Evolutionary conservation across 2,888 invertebrate species (phyloP).

Genomic region (Tetheella fluctuosa): DNA sequence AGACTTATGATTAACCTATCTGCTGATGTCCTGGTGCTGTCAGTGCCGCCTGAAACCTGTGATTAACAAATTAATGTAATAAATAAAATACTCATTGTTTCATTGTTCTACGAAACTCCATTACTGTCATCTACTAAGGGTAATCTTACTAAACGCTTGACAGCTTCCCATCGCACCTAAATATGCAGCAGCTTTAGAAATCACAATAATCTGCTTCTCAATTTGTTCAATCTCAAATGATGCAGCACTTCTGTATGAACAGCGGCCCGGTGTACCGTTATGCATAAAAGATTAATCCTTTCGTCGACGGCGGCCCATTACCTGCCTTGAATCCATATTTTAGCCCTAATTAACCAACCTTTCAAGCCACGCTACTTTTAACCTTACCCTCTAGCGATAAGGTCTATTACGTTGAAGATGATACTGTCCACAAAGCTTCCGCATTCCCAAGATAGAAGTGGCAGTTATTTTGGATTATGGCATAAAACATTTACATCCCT

Average conservation of each 20-base stretch:
- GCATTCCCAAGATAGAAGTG: background rate
- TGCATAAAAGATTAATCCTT: slow-evolving; percentile 26
- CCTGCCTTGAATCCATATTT: slow-evolving; percentile 32
- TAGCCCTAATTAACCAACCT: slow-evolving; percentile 30
- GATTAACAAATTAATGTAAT: too few species aligned
- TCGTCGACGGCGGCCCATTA: slow-evolving; percentile 24
- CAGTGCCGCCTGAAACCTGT: too few species aligned
- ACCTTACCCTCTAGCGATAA: background rate
- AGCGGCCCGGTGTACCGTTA: slow-evolving; percentile 2
- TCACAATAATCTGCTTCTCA: background rate
- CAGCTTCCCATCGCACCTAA: background rate
- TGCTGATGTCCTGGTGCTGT: slow-evolving; percentile 13
- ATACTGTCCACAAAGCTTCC: slow-evolving; percentile 10
- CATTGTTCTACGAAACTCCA: too few species aligned
- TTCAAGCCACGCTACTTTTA: background rate
- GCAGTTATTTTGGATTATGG: slow-evolving; percentile 11
- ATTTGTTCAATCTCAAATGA: slow-evolving; percentile 14
- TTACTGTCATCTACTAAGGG: too few species aligned
- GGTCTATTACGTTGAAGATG: background rate
- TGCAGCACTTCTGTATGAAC: slow-evolving; percentile 1
- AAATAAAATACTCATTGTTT: too few species aligned
- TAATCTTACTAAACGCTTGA: too few species aligned
- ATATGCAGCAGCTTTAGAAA: background rate
- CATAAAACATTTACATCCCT: slow-evolving; percentile 2
- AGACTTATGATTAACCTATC: slow-evolving; percentile 8